Percentiles rank a stretch among this genome's conserved stretches.
phyloP scores from a whole-genome alignment of 2,888 invertebrate species.

The Caenorhabditis zanzibari region DNA sequence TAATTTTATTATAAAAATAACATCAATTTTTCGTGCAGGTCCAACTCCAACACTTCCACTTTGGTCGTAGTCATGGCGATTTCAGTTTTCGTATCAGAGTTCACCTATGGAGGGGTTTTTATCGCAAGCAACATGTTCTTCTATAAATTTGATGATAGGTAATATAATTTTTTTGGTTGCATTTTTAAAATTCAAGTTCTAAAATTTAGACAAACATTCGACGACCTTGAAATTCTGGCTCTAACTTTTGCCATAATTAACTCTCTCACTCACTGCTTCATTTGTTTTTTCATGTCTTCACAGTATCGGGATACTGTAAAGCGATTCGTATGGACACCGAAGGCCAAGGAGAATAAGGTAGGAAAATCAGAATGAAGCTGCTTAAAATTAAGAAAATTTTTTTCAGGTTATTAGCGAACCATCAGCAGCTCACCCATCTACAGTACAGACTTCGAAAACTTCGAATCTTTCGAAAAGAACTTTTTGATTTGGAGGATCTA shows the following conservation, averaged over 20 bases:
- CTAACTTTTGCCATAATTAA: background rate
- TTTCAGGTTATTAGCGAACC: background rate
- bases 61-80: background rate
- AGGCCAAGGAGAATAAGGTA: background rate
- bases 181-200: background rate
- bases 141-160: background rate
- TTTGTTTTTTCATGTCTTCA: constrained; percentile 36
- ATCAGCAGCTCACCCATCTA: background rate
- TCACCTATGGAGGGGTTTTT: background rate
- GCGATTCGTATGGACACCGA: background rate
- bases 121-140: background rate
- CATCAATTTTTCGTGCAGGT: background rate
- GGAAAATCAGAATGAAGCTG: too few species aligned
- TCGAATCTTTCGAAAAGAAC: constrained; percentile 1
- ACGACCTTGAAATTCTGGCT: background rate
- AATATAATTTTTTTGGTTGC: background rate
- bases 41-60: background rate
- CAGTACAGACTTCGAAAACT: background rate
- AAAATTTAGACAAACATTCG: background rate
- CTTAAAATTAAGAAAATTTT: background rate
- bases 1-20: too few species aligned
- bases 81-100: background rate
- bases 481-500: background rate
- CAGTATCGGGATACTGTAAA: constrained; percentile 36
- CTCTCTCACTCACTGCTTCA: constrained; percentile 9